Evolutionary conservation across 2,888 invertebrate genomes (phyloP).

Genomic region (Sarcophaga caerulescens): DNA sequence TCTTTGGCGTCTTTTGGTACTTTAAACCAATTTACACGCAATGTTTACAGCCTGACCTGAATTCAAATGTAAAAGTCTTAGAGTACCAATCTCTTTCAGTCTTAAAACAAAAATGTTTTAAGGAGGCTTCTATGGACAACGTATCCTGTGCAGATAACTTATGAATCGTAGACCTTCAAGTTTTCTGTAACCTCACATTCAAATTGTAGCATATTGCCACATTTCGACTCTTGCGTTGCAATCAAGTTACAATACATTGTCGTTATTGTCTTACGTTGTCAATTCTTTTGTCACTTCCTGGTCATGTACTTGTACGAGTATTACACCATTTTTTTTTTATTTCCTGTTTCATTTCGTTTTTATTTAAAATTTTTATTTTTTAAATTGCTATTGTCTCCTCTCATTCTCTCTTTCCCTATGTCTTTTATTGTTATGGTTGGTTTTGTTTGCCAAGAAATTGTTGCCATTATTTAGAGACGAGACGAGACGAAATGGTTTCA

Average conservation of each 20-base stretch:
- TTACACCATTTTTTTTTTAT: neutral
- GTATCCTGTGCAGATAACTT: too few species aligned
- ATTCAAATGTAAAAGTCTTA: too few species aligned
- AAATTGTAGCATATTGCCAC: neutral
- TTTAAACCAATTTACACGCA: too few species aligned
- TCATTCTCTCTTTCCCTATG: too few species aligned
- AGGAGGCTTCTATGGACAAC: too few species aligned
- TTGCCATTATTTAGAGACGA: conserved; percentile 38
- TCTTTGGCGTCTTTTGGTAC: too few species aligned
- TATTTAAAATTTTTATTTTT: neutral
- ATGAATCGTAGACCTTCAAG: too few species aligned
- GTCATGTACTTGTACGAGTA: conserved; percentile 24
- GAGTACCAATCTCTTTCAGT: too few species aligned
- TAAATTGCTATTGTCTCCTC: conserved; percentile 11
- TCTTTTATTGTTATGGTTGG: conserved; percentile 3
- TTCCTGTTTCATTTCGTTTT: neutral
- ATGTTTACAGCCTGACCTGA: too few species aligned
- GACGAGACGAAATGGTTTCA: conserved; percentile 18
- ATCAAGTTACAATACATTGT: neutral
- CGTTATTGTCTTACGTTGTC: conserved; percentile 4
- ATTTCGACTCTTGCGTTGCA: neutral
- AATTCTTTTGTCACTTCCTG: conserved; percentile 32
- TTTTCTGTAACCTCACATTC: neutral
- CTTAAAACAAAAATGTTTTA: too few species aligned
- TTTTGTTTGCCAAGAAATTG: conserved; percentile 24